Conservation (phyloP, 2,113 vertebrate genomes). For the Peromyscus maniculatus region DNA sequence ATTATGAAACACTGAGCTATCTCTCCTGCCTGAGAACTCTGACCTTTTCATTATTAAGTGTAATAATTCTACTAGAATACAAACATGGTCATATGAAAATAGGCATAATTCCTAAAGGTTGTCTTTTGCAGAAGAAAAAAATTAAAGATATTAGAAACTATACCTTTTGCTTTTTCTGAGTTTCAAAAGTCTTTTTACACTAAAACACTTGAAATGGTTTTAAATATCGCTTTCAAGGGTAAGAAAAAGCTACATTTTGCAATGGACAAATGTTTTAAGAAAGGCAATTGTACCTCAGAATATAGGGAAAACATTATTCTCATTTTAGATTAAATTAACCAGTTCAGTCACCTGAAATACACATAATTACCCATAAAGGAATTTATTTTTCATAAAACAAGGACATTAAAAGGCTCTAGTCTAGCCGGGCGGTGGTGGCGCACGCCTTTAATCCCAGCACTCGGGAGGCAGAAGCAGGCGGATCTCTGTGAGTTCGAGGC, state of each 20-base stretch:
- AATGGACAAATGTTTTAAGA: conserved; percentile 21
- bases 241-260: not conserved
- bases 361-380: not conserved
- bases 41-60: not conserved
- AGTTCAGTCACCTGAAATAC: conserved; percentile 42
- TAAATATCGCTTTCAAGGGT: not conserved
- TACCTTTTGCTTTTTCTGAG: not conserved
- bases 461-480: too few relatives aligned
- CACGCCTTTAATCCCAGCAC: too few relatives aligned
- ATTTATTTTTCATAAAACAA: not conserved
- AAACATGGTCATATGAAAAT: not conserved
- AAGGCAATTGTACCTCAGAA: not conserved
- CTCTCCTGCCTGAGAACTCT: not conserved
- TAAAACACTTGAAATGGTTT: not conserved
- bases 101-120: conserved; percentile 11
- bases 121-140: not conserved
- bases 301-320: not conserved
- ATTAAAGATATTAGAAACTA: not conserved
- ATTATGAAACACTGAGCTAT: not conserved
- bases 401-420: not conserved
- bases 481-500: too few relatives aligned
- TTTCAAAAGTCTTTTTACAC: not conserved
- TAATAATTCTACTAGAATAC: not conserved
- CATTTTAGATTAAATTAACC: not conserved
- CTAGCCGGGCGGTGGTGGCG: too few relatives aligned